phyloP scores from a whole-genome alignment of 35 echinoderm and acorn worm genomes.

The Heliocidaris erythrogramma region DNA sequence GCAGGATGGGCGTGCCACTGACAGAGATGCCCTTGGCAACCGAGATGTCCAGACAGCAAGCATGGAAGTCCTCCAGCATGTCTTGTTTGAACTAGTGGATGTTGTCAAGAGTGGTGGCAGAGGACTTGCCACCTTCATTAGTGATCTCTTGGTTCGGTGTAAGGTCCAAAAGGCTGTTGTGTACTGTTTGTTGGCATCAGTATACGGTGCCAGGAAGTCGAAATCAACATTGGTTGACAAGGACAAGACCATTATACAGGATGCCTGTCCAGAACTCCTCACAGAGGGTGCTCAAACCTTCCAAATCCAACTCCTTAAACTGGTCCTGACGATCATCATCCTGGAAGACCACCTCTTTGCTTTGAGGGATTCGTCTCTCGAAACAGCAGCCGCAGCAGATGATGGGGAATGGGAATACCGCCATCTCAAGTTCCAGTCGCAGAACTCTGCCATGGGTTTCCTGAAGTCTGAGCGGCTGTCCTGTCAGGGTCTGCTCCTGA shows the following conservation, averaged over 20 bases:
- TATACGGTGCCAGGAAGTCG: slow-evolving; percentile 63
- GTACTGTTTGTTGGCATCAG: slow-evolving; percentile 87
- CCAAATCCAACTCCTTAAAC: slow-evolving; percentile 89
- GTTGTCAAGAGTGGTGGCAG: slow-evolving; percentile 86
- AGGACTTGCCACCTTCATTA: slow-evolving; percentile 92
- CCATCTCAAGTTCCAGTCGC: slow-evolving; percentile 74
- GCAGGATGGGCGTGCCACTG: slow-evolving; percentile 63
- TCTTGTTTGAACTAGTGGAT: slow-evolving; percentile 82
- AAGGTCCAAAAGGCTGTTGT: slow-evolving; percentile 96
- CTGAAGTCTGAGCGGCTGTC: slow-evolving; percentile 74
- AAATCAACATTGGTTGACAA: slow-evolving; percentile 16
- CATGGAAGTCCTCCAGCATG: slow-evolving; percentile 86
- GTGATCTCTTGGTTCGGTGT: slow-evolving; percentile 80
- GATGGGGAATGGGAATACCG: slow-evolving; percentile 85
- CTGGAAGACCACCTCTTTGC: slow-evolving; percentile 95
- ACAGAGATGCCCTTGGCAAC: slow-evolving; percentile 79
- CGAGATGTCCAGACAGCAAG: slow-evolving; percentile 93
- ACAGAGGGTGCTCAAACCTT: slow-evolving; percentile 85
- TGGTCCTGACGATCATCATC: slow-evolving; percentile 84
- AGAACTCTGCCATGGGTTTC: slow-evolving; percentile 75
- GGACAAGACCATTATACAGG: slow-evolving; percentile 72
- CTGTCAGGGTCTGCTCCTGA: slow-evolving; percentile 81
- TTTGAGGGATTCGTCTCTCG: slow-evolving; percentile 65
- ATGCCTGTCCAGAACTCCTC: slow-evolving; percentile 61
- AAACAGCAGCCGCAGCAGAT: slow-evolving; percentile 23